Evolutionary conservation across 2,113 vertebrate genomes (phyloP).

Genomic region (Sterrhoptilus dennistouni): DNA sequence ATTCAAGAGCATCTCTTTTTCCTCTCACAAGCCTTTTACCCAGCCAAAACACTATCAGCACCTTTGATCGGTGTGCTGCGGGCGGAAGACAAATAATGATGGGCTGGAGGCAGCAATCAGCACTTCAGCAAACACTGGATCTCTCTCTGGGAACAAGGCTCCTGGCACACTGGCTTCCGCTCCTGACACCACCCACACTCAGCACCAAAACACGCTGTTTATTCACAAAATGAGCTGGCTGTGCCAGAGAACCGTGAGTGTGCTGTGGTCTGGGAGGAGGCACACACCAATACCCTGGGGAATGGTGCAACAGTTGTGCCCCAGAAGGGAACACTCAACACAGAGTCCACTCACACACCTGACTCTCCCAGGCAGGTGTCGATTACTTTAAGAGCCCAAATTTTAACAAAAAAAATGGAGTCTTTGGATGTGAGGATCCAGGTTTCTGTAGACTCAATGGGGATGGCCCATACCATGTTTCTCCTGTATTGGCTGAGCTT

Average conservation of each 20-base stretch:
- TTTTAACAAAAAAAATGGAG: neutral
- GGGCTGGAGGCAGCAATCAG: neutral
- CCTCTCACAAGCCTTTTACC: neutral
- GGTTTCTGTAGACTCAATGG: neutral
- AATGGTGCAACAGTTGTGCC: accelerated
- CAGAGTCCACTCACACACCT: neutral
- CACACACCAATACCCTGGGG: neutral
- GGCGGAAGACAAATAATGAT: neutral
- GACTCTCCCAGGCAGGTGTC: neutral
- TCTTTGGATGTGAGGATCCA: neutral
- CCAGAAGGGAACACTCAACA: neutral
- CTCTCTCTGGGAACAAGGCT: neutral
- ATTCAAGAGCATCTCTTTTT: neutral
- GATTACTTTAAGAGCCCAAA: neutral
- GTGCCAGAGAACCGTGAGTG: neutral
- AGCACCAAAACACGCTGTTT: neutral
- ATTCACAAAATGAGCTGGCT: neutral
- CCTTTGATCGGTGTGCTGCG: neutral
- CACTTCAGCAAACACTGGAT: neutral
- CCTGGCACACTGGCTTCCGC: neutral
- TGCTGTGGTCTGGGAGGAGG: neutral
- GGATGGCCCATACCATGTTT: neutral
- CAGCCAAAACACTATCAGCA: neutral
- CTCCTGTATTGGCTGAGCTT: accelerated
- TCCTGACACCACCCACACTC: neutral